phyloP scores from a whole-genome alignment of 2,888 invertebrate species.

The Cantharis rustica region DNA sequence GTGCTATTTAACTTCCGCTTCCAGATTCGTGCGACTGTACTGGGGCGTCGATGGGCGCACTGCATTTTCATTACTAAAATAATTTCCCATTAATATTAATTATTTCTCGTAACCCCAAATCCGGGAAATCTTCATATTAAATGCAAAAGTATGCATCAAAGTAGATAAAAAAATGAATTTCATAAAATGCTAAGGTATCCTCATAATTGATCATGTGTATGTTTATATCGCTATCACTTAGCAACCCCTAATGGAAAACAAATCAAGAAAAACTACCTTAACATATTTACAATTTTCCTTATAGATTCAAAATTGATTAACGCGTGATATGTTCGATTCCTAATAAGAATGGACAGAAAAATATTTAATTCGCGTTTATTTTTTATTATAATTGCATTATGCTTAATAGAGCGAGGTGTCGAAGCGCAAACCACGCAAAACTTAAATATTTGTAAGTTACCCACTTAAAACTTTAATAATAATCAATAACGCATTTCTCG shows the following conservation, averaged over 20 bases:
- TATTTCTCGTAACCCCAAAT: background rate
- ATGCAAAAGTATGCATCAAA: background rate
- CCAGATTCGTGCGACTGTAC: background rate
- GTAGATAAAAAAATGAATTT: background rate
- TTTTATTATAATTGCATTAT: conserved; percentile 8
- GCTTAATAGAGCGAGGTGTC: conserved; percentile 1
- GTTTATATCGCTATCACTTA: conserved; percentile 41
- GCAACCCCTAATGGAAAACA: conserved; percentile 34
- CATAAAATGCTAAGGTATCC: conserved; percentile 1
- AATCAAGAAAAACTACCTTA: background rate
- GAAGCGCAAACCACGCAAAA: conserved; percentile 70
- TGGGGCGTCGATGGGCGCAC: background rate
- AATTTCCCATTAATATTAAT: background rate
- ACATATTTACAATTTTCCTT: background rate
- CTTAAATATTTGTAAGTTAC: conserved; percentile 70
- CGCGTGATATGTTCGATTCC: background rate
- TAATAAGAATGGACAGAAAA: conserved; percentile 5
- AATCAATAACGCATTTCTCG: background rate
- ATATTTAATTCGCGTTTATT: background rate
- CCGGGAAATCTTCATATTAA: background rate
- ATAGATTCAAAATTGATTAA: background rate
- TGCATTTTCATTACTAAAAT: background rate
- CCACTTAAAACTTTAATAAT: background rate
- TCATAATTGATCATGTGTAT: conserved; percentile 40
- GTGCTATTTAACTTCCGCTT: no score